Evolutionary conservation across 2,888 invertebrate genomes (phyloP).

Genomic region (Eumerus sabulonum): DNA sequence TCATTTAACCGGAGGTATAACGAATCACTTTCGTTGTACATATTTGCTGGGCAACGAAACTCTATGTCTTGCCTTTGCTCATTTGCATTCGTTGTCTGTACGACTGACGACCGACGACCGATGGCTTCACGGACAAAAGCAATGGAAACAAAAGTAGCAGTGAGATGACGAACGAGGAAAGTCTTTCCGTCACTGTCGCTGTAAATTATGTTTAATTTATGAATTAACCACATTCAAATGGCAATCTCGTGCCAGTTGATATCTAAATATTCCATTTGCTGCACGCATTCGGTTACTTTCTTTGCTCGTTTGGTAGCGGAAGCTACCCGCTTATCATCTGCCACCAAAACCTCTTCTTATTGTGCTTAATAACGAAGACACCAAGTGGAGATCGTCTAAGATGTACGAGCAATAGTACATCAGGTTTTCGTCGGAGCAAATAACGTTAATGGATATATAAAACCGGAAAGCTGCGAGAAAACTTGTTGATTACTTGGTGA

Average conservation of each 20-base stretch:
- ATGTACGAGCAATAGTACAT: no score
- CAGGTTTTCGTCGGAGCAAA: slow-evolving; percentile 32
- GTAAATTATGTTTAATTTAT: slow-evolving; percentile 60
- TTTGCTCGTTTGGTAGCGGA: slow-evolving; percentile 42
- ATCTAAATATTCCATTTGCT: slow-evolving; percentile 46
- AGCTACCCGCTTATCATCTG: slow-evolving; percentile 26
- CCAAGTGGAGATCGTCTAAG: not conserved
- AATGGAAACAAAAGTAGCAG: slow-evolving; percentile 28
- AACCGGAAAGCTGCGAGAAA: slow-evolving; percentile 29
- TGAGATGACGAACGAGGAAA: slow-evolving; percentile 11
- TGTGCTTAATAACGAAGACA: no score
- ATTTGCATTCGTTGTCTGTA: no score
- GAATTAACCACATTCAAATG: slow-evolving; percentile 32
- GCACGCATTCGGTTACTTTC: slow-evolving; percentile 6
- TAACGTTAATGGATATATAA: slow-evolving; percentile 35
- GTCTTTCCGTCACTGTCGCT: slow-evolving; percentile 21
- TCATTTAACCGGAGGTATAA: no score
- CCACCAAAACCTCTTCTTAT: no score
- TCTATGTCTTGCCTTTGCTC: no score
- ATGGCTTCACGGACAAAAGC: not conserved
- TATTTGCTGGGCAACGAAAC: no score
- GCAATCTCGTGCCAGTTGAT: slow-evolving; percentile 45
- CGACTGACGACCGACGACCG: no score
- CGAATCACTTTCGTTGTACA: no score
- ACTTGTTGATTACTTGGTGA: slow-evolving; percentile 16